These are phyloP conservation scores for Ornithorhynchus anatinus DNA, from an alignment of 2,113 vertebrate genomes.

Conservation along the genomic window DNA sequence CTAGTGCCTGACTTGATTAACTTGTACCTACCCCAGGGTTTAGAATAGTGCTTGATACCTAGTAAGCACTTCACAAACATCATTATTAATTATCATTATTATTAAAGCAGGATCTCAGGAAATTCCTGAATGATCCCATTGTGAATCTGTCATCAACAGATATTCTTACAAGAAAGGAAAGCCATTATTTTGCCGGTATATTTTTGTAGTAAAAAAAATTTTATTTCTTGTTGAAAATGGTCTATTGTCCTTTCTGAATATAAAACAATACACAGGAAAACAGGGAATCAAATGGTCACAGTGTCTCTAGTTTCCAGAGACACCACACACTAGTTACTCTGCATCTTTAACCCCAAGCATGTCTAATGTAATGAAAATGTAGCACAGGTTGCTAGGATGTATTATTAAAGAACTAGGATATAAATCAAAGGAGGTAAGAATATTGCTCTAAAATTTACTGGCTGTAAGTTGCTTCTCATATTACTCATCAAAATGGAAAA, in stretches of 20 bases:
- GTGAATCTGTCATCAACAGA: not conserved
- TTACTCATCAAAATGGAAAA: conserved; percentile 44
- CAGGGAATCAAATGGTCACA: not conserved
- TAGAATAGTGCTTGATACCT: too few relatives aligned
- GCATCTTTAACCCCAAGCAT: conserved; percentile 54
- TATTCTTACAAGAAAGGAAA: not conserved
- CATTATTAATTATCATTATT: too few relatives aligned
- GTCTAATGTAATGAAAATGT: conserved; percentile 51
- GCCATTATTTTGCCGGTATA: not conserved
- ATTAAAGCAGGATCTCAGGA: not conserved
- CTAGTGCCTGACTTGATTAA: too few relatives aligned
- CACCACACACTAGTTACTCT: conserved; percentile 15
- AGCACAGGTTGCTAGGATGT: conserved; percentile 17
- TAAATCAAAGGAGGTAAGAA: conserved; percentile 24
- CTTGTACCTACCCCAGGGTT: too few relatives aligned
- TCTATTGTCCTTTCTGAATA: not conserved
- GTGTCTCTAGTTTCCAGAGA: not conserved
- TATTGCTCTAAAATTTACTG: conserved; percentile 49
- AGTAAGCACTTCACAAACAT: too few relatives aligned
- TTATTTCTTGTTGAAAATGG: not conserved
- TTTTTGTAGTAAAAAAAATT: not conserved
- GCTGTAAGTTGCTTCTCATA: conserved; percentile 28
- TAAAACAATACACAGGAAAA: conserved; percentile 6
- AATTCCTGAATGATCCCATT: not conserved
- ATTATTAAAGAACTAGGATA: conserved; percentile 47